Conservation (phyloP, 2,888 invertebrate species). For the Cyclophora punctaria region DNA sequence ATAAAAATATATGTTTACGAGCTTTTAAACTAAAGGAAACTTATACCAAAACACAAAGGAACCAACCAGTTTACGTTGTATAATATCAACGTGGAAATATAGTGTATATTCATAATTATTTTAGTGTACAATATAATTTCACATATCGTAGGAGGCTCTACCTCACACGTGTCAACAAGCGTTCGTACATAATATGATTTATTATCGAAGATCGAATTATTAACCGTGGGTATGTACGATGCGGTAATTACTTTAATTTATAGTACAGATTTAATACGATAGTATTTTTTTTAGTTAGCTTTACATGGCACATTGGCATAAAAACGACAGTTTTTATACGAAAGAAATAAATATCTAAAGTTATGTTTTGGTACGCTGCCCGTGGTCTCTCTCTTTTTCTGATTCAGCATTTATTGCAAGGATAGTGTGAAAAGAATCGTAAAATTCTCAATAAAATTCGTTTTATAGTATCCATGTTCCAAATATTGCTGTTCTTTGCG, state of each 20-base stretch:
- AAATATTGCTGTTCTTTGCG: slow-evolving; percentile 46
- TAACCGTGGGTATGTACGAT: too few species aligned
- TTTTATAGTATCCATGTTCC: slow-evolving; percentile 51
- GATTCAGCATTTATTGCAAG: slow-evolving; percentile 61
- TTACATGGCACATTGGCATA: background rate
- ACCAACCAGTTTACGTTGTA: too few species aligned
- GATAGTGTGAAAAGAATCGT: slow-evolving; percentile 58
- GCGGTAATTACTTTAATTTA: background rate
- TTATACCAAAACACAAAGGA: too few species aligned
- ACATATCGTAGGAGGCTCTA: too few species aligned
- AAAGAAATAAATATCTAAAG: slow-evolving; percentile 39
- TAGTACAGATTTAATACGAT: background rate
- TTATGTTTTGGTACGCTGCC: slow-evolving; percentile 49
- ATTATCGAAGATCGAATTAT: too few species aligned
- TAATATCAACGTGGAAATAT: too few species aligned
- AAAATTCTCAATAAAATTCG: slow-evolving; percentile 60
- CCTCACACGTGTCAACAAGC: too few species aligned
- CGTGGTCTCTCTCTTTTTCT: slow-evolving; percentile 55
- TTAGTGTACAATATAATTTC: too few species aligned
- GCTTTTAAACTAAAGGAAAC: too few species aligned
- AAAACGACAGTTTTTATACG: slow-evolving; percentile 36
- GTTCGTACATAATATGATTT: too few species aligned
- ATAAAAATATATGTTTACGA: too few species aligned
- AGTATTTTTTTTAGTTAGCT: background rate
- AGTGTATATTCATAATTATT: too few species aligned